Evolutionary conservation across 2,113 vertebrate genomes (phyloP), one percentile per base, ranked within the genome.

Genomic region (Toxotes jaculatrix): DNA sequence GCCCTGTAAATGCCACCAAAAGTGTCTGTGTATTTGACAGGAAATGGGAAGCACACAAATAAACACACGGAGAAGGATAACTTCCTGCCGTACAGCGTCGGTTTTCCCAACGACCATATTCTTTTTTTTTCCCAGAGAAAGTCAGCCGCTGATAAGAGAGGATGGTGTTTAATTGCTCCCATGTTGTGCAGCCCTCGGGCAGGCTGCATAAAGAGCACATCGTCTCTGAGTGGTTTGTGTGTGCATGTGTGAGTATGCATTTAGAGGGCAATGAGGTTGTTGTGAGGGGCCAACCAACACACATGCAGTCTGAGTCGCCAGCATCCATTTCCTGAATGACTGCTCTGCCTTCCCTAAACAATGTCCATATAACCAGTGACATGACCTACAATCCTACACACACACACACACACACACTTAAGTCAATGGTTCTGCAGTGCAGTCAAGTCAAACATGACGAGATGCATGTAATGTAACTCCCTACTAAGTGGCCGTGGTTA

Each of bases 21-120:
- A 70, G 78, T 34, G 65, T 65, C 38, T 73, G 62, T 51, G 69
- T 57, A 45, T 77, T 80, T 57, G 67, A 87, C 85, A 91, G 93
- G 93, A 94, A 92, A 88, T 88, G 83, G 84, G 86, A 87, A 72
- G 64, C 75, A 80, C 65, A 73, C 80, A 92, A 91, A 92, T 91
- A 91, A 93, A 91, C 85, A 84, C 69, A 10, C 4, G 3, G 72
- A 83, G 75, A 84, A 31, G 55, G 79, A 88, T 84, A 64, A 91
- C 87, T 91, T 93, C 91, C 92, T 90, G 87, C 65, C 21, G 67
- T 23, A 53, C 16, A 31, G 49, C n/a, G 51, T 47, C 23, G 17
- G 27, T 62, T 80, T 80, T 74, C 74, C 60, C 67, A 51, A 59
- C 23, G 78, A 87, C 72, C 7, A 27, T 1, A 27, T 27, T 57